These are phyloP conservation scores for Leucozona laternaria DNA, from an alignment of 2,888 invertebrate genomes.

Conservation along the genomic window DNA sequence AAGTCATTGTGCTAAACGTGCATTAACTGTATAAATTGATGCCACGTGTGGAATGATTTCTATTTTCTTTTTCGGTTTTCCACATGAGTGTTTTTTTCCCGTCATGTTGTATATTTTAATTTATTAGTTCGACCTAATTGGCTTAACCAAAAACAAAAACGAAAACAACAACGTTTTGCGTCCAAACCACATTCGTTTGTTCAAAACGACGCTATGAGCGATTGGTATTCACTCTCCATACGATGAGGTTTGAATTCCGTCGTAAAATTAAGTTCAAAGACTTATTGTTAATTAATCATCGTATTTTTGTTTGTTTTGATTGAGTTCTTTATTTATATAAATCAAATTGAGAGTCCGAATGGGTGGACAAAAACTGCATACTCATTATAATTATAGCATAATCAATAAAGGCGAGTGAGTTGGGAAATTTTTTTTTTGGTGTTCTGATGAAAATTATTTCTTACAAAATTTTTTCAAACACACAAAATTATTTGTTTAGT, in stretches of 20 bases:
- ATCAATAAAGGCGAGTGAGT: too few species aligned
- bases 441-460: too few species aligned
- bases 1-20: neutral
- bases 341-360: too few species aligned
- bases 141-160: neutral
- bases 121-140: neutral
- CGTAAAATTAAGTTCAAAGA: neutral
- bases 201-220: neutral
- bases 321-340: neutral
- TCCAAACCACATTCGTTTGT: neutral
- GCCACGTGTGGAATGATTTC: neutral
- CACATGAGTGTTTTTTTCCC: neutral
- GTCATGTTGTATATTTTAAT: neutral
- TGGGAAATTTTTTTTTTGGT: too few species aligned
- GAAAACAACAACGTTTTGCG: neutral
- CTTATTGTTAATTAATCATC: neutral
- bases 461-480: too few species aligned
- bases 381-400: too few species aligned
- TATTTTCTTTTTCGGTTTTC: neutral
- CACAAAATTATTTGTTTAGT: too few species aligned
- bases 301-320: conserved; percentile 4
- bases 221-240: neutral
- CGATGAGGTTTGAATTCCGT: neutral
- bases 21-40: neutral
- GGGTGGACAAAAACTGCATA: too few species aligned